Conservation (phyloP, 2,888 invertebrate species). For the Lithophane semibrunnea region DNA sequence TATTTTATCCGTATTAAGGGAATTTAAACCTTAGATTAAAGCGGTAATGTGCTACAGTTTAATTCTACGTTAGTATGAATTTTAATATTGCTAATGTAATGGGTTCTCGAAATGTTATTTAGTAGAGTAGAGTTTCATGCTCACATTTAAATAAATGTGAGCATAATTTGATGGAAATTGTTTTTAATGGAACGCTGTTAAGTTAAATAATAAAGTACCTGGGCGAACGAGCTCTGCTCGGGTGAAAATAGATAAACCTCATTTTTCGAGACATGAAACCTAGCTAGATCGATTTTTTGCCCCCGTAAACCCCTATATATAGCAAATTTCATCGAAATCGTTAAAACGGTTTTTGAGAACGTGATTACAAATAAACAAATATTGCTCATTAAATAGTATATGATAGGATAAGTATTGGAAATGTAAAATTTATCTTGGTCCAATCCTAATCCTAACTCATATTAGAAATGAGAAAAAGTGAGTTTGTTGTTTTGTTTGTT, state of each 20-base stretch:
- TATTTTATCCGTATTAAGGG: background rate
- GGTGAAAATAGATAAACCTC: no score
- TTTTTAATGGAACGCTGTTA: background rate
- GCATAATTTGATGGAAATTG: background rate
- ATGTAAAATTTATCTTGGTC: background rate
- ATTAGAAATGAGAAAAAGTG: no score
- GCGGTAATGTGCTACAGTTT: background rate
- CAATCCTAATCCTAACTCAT: no score
- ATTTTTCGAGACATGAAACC: no score
- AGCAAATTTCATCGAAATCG: no score
- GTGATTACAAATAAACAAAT: no score
- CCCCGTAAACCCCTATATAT: no score
- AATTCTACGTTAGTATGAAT: background rate
- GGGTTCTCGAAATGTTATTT: background rate
- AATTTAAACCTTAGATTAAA: background rate
- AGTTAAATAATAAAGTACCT: background rate
- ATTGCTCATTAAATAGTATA: background rate
- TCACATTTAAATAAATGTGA: background rate
- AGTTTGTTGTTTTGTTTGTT: no score
- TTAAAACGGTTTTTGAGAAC: no score
- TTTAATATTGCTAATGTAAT: conserved; percentile 11
- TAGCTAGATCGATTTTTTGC: no score
- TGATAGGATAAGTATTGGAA: background rate
- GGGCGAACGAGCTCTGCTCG: no score
- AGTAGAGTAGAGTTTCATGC: background rate